A percentile compares a stretch with the other conserved stretches of the same genome.
Conservation (phyloP, 2,888 invertebrate species). For the Scotopteryx bipunctaria region DNA sequence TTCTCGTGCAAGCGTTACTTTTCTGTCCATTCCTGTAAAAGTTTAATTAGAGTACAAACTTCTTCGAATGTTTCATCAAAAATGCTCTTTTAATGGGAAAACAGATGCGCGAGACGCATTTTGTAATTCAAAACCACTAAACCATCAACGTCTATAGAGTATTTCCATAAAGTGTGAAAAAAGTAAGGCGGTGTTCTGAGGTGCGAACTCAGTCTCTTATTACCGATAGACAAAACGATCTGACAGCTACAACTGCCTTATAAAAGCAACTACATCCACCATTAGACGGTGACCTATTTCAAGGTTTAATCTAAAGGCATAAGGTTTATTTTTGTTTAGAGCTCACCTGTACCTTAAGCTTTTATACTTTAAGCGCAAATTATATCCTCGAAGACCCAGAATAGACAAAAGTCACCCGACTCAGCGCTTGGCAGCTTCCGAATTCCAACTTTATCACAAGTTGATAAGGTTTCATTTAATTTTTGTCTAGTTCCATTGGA, state of each 20-base stretch:
- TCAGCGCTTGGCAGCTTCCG: slow-evolving; percentile 41
- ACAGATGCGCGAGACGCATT: slow-evolving; percentile 42
- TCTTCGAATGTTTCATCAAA: slow-evolving; percentile 32
- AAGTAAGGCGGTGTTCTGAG: slow-evolving; percentile 72
- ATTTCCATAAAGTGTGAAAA: slow-evolving; percentile 73
- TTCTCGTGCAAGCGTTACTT: slow-evolving; percentile 32
- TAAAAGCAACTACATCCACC: slow-evolving; percentile 53
- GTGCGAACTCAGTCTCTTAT: slow-evolving; percentile 78
- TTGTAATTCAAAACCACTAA: slow-evolving; percentile 54
- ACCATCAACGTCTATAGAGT: slow-evolving; percentile 52
- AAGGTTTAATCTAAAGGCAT: slow-evolving; percentile 43
- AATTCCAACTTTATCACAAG: slow-evolving; percentile 61
- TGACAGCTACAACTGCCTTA: slow-evolving; percentile 73
- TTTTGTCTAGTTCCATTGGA: slow-evolving; percentile 66
- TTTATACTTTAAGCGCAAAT: slow-evolving; percentile 55
- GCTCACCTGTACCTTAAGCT: slow-evolving; percentile 47
- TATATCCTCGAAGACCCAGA: slow-evolving; percentile 74
- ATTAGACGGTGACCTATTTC: slow-evolving; percentile 38
- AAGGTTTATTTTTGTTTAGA: slow-evolving; percentile 51
- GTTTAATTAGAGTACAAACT: slow-evolving; percentile 29
- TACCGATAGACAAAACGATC: slow-evolving; percentile 52
- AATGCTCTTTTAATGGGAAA: slow-evolving; percentile 21
- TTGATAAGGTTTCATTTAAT: slow-evolving; percentile 46
- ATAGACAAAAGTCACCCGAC: slow-evolving; percentile 77
- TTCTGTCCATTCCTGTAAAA: slow-evolving; percentile 24